Base-by-base conservation (phyloP, 2,888 invertebrate species). In the Latheticus oryzae region DNA sequence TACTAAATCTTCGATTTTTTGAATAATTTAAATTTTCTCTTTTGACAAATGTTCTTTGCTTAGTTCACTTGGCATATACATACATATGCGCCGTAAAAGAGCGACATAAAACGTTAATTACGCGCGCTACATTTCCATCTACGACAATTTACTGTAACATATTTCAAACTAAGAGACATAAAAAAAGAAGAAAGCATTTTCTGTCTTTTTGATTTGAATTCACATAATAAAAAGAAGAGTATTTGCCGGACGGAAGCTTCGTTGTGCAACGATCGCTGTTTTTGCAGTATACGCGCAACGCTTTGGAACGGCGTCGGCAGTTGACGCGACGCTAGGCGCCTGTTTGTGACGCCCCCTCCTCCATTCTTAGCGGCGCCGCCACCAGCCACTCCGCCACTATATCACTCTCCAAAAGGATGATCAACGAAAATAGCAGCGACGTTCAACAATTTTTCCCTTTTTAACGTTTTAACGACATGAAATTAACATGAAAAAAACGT, bases 221-320 rank as follows among this genome's bases (percentile, higher is more conserved):
- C n/a, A n/a, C n/a, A n/a, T n/a, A n/a, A n/a, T n/a, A n/a, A n/a
- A n/a, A n/a, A n/a, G n/a, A n/a, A n/a, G n/a, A n/a, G n/a, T n/a
- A n/a, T n/a, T n/a, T n/a, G 38, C n/a, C 30, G 45, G 45, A 30
- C 19, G 16, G 45, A n/a, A 45, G 45, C 63, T 58, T 62, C 66
- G 63, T n/a, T n/a, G n/a, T n/a, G 52, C 64, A 63, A 60, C 65
- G 62, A 58, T 61, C 54, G 65, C 62, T 64, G 67, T 71, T 71
- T 66, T 71, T 69, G 67, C 64, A 63, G 77, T n/a, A n/a, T n/a
- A 75, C 81, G 80, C 81, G 81, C 82, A 82, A 82, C 81, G 79
- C 82, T 81, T 76, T 74, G 77, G 76, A 70, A 71, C 75, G 75
- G 76, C 76, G 75, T 76, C 75, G 73, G 70, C 72, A 74, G 76